phyloP scores from a whole-genome alignment of 2,888 invertebrate genomes.

The Leucozona laternaria region DNA sequence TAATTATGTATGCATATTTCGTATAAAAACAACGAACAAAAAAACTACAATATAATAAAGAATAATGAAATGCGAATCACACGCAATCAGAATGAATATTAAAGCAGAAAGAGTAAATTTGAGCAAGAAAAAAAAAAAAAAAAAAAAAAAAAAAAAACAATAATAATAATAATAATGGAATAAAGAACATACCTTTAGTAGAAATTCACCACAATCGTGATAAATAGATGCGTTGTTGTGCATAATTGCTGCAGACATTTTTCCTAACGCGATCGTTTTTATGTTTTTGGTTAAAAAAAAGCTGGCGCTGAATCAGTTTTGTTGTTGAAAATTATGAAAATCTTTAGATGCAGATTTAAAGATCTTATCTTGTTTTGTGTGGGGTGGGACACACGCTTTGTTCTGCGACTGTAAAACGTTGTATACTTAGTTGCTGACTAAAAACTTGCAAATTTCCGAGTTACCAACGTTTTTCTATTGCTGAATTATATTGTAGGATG shows the following conservation, averaged over 20 bases:
- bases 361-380: neutral
- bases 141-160: conserved; percentile 12
- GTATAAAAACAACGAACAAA: conserved; percentile 33
- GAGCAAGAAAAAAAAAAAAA: conserved; percentile 16
- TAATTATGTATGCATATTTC: conserved; percentile 73
- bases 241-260: conserved; percentile 75
- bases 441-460: conserved; percentile 26
- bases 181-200: conserved; percentile 68
- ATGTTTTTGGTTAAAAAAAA: conserved; percentile 67
- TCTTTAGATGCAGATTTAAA: conserved; percentile 39
- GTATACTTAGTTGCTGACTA: conserved; percentile 30
- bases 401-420: neutral
- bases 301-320: conserved; percentile 60
- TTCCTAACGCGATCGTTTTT: conserved; percentile 62
- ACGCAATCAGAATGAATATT: conserved; percentile 56
- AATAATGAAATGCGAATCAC: conserved; percentile 54
- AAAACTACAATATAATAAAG: conserved; percentile 28
- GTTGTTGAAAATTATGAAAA: conserved; percentile 34
- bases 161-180: conserved; percentile 26
- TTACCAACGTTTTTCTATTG: conserved; percentile 31
- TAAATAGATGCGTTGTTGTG: conserved; percentile 75
- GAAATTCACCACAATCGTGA: conserved; percentile 74
- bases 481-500: conserved; percentile 41
- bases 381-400: conserved; percentile 11
- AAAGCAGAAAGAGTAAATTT: neutral